Percentiles rank a stretch among this genome's conserved stretches.
Conservation (phyloP, 2,888 invertebrate species). For the Brachyopa scutellaris region DNA sequence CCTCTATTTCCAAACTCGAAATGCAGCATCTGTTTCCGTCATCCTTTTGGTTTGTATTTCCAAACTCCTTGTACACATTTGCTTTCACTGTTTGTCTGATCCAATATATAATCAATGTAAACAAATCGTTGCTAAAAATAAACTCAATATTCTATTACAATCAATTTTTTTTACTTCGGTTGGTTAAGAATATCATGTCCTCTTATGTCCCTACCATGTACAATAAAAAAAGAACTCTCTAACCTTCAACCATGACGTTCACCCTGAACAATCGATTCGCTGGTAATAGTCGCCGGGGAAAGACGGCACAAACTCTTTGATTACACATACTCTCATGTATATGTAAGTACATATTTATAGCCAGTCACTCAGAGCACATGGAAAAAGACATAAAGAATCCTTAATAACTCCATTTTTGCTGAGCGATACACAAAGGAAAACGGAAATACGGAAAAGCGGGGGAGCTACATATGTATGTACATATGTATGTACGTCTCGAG, state of each 20-base stretch:
- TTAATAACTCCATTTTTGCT: conserved; percentile 64
- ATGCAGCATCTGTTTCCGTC: too few relatives aligned
- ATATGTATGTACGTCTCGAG: not conserved
- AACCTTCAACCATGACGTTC: not conserved
- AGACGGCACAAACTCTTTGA: conserved; percentile 29
- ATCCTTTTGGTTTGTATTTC: too few relatives aligned
- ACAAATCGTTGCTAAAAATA: not conserved
- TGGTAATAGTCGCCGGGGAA: not conserved
- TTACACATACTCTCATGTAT: not conserved
- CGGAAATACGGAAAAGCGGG: not conserved
- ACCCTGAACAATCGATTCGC: conserved; percentile 15
- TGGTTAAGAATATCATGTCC: not conserved
- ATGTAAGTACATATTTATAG: not conserved
- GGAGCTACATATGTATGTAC: too few relatives aligned
- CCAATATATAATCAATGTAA: not conserved
- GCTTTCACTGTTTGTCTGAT: not conserved
- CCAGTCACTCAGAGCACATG: conserved; percentile 19
- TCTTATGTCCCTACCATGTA: not conserved
- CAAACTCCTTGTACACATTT: too few relatives aligned
- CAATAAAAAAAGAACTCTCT: not conserved
- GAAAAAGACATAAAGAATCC: conserved; percentile 39
- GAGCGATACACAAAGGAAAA: conserved; percentile 50
- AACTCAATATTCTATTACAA: not conserved
- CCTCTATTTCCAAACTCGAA: too few relatives aligned
- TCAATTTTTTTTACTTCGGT: not conserved